These are phyloP conservation scores for Hydrotaea cyrtoneurina DNA, from an alignment of 2,888 invertebrate genomes.

Conservation along the genomic window DNA sequence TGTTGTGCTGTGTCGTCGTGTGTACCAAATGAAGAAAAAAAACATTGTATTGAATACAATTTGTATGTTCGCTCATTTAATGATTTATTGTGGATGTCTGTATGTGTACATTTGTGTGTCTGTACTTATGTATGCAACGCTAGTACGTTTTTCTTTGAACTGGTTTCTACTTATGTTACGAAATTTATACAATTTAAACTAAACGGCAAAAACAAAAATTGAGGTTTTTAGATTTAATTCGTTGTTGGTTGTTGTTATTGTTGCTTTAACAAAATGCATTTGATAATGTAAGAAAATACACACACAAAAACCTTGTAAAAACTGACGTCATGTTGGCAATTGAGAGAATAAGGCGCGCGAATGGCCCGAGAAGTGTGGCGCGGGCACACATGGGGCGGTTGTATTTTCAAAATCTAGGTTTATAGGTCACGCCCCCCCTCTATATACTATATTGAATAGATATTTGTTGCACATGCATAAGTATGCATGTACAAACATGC, in stretches of 20 bases:
- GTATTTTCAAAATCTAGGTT: slow-evolving; percentile 45
- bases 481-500: neutral
- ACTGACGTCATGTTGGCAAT: slow-evolving; percentile 56
- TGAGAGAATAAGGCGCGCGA: slow-evolving; percentile 45
- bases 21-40: neutral
- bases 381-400: too few species aligned
- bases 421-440: slow-evolving; percentile 59
- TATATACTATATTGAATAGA: neutral
- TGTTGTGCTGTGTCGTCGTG: neutral
- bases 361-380: neutral
- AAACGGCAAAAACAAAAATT: slow-evolving; percentile 28
- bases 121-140: neutral
- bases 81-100: slow-evolving; percentile 29
- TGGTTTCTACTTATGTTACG: slow-evolving; percentile 64
- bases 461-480: slow-evolving; percentile 55
- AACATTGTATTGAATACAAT: neutral
- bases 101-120: neutral
- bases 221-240: slow-evolving; percentile 53
- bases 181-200: slow-evolving; percentile 58
- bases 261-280: slow-evolving; percentile 45
- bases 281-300: slow-evolving; percentile 60
- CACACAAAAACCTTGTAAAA: slow-evolving; percentile 46
- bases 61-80: slow-evolving; percentile 13
- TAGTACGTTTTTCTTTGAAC: slow-evolving; percentile 49
- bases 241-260: slow-evolving; percentile 25